Base-by-base conservation (phyloP, 1,140 invertebrate genomes). In the Antheraea pernyi region DNA sequence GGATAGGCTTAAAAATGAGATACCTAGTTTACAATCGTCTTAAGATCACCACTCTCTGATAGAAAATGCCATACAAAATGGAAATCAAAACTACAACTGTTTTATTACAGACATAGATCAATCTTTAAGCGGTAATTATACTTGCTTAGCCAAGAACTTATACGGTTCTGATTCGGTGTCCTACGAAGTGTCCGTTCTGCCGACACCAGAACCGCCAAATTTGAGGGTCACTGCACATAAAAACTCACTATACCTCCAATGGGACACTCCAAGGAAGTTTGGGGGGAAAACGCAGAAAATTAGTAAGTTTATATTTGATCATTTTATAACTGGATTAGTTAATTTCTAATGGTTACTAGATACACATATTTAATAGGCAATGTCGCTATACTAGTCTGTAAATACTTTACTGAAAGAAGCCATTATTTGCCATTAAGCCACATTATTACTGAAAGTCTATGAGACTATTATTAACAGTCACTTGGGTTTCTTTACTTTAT, bases 131-230 rank as follows among this genome's bases (percentile, higher is more conserved):
- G 97, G 97, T 30, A 97, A 98, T 92, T 98, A 98, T 85, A 95
- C 97, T 2, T 98, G 97, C 81, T 93, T 95, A 16, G 97, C 96
- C 0, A 95, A 95, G 74, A 98, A 98, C 88, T 91, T 96, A 16
- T 97, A 97, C 84, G 97, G 97, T 0, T 95, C 95, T 64, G 97
- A 98, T 87, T 95, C 95, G 60, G 96, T 98, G 39, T 95, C 95
- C 0, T 97, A 97, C 84, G 94, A 94, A 16, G 92, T 98, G 19
- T 94, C 95, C 69, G 96, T 98, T 4, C 93, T 97, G 71, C 95
- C 96, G 68, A 95, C 95, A 16, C 97, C 97, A 0, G 93, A 93
- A 68, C 93, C 96, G 16, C 96, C 96, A 9, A 92, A 77, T 0
- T 73, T 96, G 19, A 91, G 94, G 58, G 88, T 95, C 2, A 93